These are phyloP conservation scores for Panthera uncia DNA, from an alignment of 2,113 vertebrate species.

Conservation along the genomic window DNA sequence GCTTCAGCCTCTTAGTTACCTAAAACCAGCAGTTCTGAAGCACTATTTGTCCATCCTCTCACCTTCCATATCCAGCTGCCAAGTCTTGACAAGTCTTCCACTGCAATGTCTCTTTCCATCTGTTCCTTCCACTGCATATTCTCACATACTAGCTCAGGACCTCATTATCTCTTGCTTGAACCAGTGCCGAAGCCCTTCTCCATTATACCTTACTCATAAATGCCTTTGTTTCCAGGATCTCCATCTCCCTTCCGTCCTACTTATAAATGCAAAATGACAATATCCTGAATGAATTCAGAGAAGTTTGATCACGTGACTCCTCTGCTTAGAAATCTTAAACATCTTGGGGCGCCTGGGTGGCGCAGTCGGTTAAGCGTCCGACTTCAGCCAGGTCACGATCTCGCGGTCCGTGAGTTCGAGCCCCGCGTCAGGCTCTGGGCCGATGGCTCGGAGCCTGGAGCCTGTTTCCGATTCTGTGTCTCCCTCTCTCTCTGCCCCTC, in stretches of 20 bases:
- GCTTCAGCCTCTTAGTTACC: not conserved
- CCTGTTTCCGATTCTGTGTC: no score
- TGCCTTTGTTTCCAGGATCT: not conserved
- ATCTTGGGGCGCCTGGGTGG: no score
- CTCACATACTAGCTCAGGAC: not conserved
- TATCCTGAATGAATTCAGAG: not conserved
- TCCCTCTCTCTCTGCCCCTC: no score
- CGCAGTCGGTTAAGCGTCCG: no score
- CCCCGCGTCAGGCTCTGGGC: no score
- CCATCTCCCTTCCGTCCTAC: not conserved
- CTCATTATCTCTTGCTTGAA: not conserved
- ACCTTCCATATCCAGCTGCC: not conserved
- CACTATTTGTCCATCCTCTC: not conserved
- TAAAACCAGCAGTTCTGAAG: not conserved
- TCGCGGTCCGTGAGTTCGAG: no score
- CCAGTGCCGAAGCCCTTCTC: not conserved
- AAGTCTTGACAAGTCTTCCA: not conserved
- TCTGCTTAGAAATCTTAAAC: not conserved
- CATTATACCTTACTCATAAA: not conserved
- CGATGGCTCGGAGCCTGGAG: no score
- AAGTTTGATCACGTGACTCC: not conserved
- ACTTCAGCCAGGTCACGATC: no score
- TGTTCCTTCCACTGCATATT: not conserved
- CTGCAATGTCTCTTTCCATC: not conserved
- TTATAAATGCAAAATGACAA: not conserved